Evolutionary conservation across 2,797 vertebrate species (phyloP).

Genomic region (Valencia hispanica): DNA sequence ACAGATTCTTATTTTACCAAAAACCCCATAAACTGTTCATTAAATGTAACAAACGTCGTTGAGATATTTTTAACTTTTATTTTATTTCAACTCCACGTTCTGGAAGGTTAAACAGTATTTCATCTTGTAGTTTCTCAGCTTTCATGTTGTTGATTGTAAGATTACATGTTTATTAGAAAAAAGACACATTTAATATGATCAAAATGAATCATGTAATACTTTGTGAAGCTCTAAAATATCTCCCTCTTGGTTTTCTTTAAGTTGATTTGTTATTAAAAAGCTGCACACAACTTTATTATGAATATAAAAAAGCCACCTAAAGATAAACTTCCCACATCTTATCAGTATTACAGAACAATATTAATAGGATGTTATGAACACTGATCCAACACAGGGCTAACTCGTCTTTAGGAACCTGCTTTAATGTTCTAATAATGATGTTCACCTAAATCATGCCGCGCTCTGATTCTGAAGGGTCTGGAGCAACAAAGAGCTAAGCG

Average conservation of each 20-base stretch:
- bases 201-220: too few species aligned
- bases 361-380: background rate
- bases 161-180: background rate
- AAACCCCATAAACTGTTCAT: too few species aligned
- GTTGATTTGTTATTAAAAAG: background rate
- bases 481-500: background rate
- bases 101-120: background rate
- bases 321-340: background rate
- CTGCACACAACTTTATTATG: background rate
- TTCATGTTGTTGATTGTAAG: background rate
- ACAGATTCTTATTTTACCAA: too few species aligned
- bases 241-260: too few species aligned
- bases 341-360: background rate
- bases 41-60: too few species aligned
- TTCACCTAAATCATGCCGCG: background rate
- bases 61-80: background rate
- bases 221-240: too few species aligned
- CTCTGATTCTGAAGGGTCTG: background rate
- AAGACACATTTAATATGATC: too few species aligned
- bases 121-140: background rate
- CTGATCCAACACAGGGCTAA: background rate
- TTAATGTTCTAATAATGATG: background rate
- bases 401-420: background rate
- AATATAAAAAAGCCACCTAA: background rate
- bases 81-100: background rate